Percentiles rank a stretch among this genome's conserved stretches.
phyloP scores from a whole-genome alignment of 2,888 invertebrate species.

The Tuberolachnus salignus region DNA sequence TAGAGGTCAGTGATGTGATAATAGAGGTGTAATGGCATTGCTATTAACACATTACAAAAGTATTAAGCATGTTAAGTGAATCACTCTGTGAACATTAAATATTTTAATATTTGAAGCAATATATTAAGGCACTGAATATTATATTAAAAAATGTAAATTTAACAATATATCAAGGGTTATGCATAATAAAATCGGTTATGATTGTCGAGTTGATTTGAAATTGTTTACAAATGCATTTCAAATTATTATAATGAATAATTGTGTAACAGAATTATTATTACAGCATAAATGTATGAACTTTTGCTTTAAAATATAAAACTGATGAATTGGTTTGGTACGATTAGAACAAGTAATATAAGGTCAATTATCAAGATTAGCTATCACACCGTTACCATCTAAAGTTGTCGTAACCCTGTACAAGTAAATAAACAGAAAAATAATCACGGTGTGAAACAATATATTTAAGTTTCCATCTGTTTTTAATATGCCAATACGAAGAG shows the following conservation, averaged over 20 bases:
- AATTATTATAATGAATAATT: slow-evolving; percentile 4
- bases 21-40: not conserved
- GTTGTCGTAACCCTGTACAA: slow-evolving; percentile 50
- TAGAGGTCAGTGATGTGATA: not conserved
- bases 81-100: not conserved
- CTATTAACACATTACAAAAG: slow-evolving; percentile 10
- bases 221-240: slow-evolving; percentile 17
- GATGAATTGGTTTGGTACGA: not conserved
- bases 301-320: slow-evolving; percentile 2
- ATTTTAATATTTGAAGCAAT: slow-evolving; percentile 43
- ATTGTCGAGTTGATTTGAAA: slow-evolving; percentile 44
- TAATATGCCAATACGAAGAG: too few species aligned
- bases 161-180: slow-evolving; percentile 12
- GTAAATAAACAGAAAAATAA: slow-evolving; percentile 40
- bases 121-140: slow-evolving; percentile 49
- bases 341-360: slow-evolving; percentile 1
- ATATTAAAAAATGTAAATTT: slow-evolving; percentile 26
- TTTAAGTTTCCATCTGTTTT: not conserved
- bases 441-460: too few species aligned
- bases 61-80: slow-evolving; percentile 22
- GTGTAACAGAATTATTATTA: slow-evolving; percentile 3
- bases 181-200: slow-evolving; percentile 37
- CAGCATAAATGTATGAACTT: slow-evolving; percentile 4
- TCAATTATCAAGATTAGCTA: slow-evolving; percentile 7
- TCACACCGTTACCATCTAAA: slow-evolving; percentile 27